Evolutionary conservation across 2,888 invertebrate species (phyloP).

Genomic region (Acholoe squamosa): DNA sequence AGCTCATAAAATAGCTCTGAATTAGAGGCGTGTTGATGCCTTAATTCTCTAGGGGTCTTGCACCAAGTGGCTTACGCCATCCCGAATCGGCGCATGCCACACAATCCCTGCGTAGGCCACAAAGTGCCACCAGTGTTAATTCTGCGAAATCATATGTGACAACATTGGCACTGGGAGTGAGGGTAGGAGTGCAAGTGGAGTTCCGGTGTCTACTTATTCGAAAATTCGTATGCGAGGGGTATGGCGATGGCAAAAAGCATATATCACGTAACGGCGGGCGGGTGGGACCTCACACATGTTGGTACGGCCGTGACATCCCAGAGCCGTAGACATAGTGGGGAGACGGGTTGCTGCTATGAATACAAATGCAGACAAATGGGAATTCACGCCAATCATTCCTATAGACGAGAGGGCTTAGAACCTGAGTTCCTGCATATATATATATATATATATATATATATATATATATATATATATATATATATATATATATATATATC

Average conservation of each 20-base stretch:
- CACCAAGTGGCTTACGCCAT: neutral
- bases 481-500: no score
- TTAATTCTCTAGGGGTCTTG: no score
- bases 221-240: neutral
- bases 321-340: no score
- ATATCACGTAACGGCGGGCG: slow-evolving; percentile 7
- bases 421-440: no score
- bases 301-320: neutral
- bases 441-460: no score
- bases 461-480: no score
- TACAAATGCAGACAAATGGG: no score
- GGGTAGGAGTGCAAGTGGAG: no score
- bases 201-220: slow-evolving; percentile 7
- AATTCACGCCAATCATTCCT: no score
- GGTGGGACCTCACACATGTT: neutral
- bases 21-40: neutral
- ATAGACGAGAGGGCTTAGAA: no score
- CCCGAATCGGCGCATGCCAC: neutral
- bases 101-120: neutral
- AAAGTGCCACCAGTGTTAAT: neutral
- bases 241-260: neutral
- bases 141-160: neutral
- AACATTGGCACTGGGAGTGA: neutral
- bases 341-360: no score
- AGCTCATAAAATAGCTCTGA: neutral